phyloP scores from a whole-genome alignment of 1,140 invertebrate genomes.

The Copidosoma floridanum region DNA sequence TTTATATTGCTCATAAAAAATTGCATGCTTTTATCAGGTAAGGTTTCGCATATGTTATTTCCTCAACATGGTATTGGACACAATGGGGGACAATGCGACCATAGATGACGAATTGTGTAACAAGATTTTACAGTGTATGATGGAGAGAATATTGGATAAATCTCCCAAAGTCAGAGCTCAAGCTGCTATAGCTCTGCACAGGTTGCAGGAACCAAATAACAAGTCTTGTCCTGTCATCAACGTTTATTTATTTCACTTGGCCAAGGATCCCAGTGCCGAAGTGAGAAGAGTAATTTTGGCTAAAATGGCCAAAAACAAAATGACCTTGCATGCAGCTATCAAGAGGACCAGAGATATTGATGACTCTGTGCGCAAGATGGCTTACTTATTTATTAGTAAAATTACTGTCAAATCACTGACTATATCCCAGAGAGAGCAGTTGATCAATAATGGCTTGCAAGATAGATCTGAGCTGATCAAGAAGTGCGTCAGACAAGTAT shows the following conservation, averaged over 20 bases:
- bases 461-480: constrained; percentile 61
- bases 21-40: constrained; percentile 45
- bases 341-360: constrained; percentile 73
- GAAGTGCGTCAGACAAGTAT: constrained; percentile 52
- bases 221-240: constrained; percentile 74
- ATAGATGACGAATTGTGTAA: constrained; percentile 77
- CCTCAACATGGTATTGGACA: constrained; percentile 70
- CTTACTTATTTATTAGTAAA: constrained; percentile 71
- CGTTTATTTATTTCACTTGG: constrained; percentile 75
- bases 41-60: constrained; percentile 74
- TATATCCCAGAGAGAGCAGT: constrained; percentile 66
- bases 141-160: constrained; percentile 68
- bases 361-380: constrained; percentile 70
- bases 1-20: no score
- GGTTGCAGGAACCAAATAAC: constrained; percentile 77
- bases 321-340: constrained; percentile 58
- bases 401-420: constrained; percentile 66
- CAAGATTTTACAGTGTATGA: constrained; percentile 69
- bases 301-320: constrained; percentile 49
- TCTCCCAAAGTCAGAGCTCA: constrained; percentile 73
- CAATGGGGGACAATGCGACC: constrained; percentile 72
- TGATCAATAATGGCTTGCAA: constrained; percentile 66
- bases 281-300: constrained; percentile 50
- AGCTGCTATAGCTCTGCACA: constrained; percentile 74
- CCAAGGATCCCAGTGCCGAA: constrained; percentile 71